phyloP scores from a whole-genome alignment of 2,113 vertebrate species.

The Nematolebias whitei region DNA sequence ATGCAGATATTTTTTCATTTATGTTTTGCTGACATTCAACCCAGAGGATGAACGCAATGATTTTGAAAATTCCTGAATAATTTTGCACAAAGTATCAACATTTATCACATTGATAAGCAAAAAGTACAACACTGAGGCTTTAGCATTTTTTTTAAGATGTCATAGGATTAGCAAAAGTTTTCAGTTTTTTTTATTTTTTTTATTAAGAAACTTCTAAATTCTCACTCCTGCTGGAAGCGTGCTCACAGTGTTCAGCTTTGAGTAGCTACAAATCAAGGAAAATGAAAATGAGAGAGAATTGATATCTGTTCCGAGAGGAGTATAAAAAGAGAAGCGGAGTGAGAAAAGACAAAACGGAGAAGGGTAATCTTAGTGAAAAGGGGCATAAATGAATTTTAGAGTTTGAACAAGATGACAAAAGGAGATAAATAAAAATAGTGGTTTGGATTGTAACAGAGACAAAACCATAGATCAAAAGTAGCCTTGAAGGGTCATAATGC shows the following conservation, averaged over 20 bases:
- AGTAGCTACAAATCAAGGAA: conserved; percentile 46
- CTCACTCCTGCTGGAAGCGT: conserved; percentile 23
- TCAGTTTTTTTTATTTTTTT: too few relatives aligned
- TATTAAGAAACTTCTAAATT: not conserved
- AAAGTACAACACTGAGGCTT: not conserved
- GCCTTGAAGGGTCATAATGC: conserved; percentile 47
- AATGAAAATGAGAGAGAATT: conserved; percentile 5
- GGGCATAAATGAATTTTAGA: conserved; percentile 67
- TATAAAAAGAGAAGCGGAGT: conserved; percentile 1
- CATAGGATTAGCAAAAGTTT: too few relatives aligned
- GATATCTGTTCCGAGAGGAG: conserved; percentile 32
- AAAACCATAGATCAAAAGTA: conserved; percentile 65
- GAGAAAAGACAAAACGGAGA: conserved; percentile 10
- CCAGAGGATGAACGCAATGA: not conserved
- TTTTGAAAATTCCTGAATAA: not conserved
- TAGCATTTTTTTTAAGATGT: too few relatives aligned
- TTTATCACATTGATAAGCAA: not conserved
- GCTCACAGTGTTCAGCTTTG: conserved; percentile 7
- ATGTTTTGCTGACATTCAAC: too few relatives aligned
- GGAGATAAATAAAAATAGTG: conserved; percentile 60
- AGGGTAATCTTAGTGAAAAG: conserved; percentile 23
- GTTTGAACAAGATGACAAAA: conserved; percentile 59
- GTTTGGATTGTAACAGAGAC: conserved; percentile 65
- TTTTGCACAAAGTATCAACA: not conserved
- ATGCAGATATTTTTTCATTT: not conserved